phyloP scores from a whole-genome alignment of 23 tunicate genomes.

The Trididemnum clinides region DNA sequence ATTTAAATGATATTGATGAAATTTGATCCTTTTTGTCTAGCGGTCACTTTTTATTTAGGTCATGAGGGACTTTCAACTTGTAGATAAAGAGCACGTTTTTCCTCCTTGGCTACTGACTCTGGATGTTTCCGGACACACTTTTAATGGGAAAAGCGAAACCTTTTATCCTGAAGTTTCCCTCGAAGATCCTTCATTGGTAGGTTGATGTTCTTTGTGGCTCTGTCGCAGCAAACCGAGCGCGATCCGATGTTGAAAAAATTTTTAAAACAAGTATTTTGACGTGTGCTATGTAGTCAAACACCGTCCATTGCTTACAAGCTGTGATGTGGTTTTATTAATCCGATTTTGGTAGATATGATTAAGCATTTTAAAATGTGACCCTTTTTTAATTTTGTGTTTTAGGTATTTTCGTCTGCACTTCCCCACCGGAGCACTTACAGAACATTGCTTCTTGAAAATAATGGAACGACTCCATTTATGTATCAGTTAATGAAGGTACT shows the following conservation, averaged over 20 bases:
- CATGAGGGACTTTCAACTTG: constrained; percentile 68
- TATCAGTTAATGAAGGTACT: constrained; percentile 75
- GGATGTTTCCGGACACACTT: constrained; percentile 81
- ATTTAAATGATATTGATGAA: no score
- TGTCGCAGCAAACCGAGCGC: no score
- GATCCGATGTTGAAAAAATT: background rate
- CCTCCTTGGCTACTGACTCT: constrained; percentile 82
- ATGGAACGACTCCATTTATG: constrained; percentile 56
- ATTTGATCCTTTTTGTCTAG: no score
- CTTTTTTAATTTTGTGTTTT: background rate
- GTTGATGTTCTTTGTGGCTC: no score
- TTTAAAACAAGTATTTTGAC: background rate
- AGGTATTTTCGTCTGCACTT: constrained; percentile 44
- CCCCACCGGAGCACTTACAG: constrained; percentile 52
- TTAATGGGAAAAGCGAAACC: constrained; percentile 69
- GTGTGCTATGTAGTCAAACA: no score
- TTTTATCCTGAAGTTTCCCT: constrained; percentile 50
- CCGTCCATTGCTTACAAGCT: no score
- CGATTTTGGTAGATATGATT: no score
- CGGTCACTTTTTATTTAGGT: no score
- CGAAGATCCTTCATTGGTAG: no score
- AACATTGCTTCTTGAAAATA: constrained; percentile 64
- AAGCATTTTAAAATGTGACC: no score
- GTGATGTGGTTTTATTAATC: no score
- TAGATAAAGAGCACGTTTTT: constrained; percentile 38